Evolutionary conservation across 30 jellyfish, hydroid and myxozoan species (phyloP).

Genomic region (Cassiopea xamachana): DNA sequence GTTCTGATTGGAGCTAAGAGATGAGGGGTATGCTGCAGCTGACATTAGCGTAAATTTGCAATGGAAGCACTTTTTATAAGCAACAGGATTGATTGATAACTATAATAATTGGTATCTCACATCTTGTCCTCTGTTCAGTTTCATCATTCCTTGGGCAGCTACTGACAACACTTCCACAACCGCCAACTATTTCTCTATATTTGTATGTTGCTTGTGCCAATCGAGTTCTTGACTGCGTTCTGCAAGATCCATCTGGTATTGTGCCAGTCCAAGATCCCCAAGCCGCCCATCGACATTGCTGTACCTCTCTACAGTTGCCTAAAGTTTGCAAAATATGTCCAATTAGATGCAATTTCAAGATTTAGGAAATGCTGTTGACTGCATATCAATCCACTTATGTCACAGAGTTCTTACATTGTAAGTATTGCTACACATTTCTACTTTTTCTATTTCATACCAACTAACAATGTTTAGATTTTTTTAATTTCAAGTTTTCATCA

Average conservation of each 20-base stretch:
- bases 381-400: no score
- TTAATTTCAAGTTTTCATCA: no score
- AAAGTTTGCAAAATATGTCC: background rate
- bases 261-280: conserved; percentile 47
- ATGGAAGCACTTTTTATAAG: background rate
- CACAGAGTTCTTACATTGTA: no score
- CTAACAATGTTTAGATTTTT: no score
- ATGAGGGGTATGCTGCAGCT: no score
- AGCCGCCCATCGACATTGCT: conserved; percentile 25
- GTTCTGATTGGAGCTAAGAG: no score
- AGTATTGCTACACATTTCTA: no score
- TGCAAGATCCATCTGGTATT: conserved; percentile 7
- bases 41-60: background rate
- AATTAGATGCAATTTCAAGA: no score
- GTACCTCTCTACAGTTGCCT: conserved; percentile 42
- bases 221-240: conserved; percentile 13
- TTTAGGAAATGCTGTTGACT: no score
- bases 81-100: background rate
- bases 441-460: no score
- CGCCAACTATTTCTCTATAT: background rate
- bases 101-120: background rate
- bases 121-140: background rate
- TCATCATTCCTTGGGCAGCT: conserved; percentile 36
- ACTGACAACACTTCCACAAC: conserved; percentile 14
- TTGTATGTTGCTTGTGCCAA: background rate